These are phyloP conservation scores for Myopa tessellatipennis DNA, from an alignment of 2,888 invertebrate genomes.

Conservation along the genomic window DNA sequence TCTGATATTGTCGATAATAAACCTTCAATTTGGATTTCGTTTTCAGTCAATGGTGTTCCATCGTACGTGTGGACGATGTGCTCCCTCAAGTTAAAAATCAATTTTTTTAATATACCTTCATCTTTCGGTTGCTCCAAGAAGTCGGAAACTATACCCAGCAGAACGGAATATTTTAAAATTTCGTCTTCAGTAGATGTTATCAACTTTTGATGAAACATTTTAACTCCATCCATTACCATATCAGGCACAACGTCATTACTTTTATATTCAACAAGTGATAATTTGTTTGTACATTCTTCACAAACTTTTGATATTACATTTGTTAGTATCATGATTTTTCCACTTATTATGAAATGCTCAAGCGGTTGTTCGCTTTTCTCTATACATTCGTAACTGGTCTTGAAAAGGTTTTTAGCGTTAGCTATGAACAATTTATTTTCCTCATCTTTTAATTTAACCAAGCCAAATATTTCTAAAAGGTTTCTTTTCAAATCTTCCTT, in stretches of 20 bases:
- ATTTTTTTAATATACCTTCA: conserved; percentile 50
- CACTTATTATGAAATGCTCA: conserved; percentile 1
- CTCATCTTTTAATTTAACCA: background rate
- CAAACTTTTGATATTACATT: background rate
- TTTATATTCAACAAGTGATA: background rate
- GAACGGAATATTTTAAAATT: conserved; percentile 28
- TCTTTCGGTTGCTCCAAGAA: conserved; percentile 47
- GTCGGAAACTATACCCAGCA: conserved; percentile 39
- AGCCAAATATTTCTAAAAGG: background rate
- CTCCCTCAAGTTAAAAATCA: conserved; percentile 58
- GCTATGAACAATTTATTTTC: conserved; percentile 6
- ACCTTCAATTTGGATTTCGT: conserved; percentile 46
- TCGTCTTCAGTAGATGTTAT: background rate
- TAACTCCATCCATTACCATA: background rate
- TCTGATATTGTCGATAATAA: conserved; percentile 46
- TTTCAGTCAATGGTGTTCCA: conserved; percentile 43
- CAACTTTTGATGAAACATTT: background rate
- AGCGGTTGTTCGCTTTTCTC: background rate
- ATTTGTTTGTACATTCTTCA: background rate
- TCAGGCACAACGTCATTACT: background rate
- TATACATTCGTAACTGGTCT: background rate
- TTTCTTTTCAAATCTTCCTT: background rate
- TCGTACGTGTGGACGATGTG: conserved; percentile 64
- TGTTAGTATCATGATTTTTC: background rate
- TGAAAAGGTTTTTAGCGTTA: background rate